Percentiles rank a stretch among this genome's conserved stretches.
phyloP scores from a whole-genome alignment of 2,888 invertebrate genomes.

The Papilio gigon region DNA sequence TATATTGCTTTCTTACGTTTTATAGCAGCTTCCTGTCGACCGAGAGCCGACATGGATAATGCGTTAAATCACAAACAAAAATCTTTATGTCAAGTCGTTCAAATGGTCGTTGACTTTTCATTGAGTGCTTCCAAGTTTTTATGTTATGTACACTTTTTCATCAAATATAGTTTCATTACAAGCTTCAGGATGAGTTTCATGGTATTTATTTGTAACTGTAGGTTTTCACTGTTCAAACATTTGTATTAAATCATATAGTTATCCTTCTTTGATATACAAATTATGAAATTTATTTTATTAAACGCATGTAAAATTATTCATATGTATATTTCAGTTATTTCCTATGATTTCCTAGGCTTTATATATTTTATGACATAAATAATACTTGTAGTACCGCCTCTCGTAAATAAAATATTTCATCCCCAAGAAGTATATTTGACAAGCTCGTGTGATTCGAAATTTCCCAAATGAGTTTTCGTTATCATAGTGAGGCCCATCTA shows the following conservation, averaged over 20 bases:
- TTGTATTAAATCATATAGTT: too few species aligned
- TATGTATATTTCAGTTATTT: too few species aligned
- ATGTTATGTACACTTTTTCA: too few species aligned
- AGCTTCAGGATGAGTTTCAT: too few species aligned
- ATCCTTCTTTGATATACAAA: too few species aligned
- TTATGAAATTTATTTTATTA: too few species aligned
- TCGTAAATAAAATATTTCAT: constrained; percentile 6
- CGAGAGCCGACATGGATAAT: constrained; percentile 11
- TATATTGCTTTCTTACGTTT: constrained; percentile 30
- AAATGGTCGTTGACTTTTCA: neutral
- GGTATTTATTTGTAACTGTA: too few species aligned
- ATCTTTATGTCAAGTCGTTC: constrained; percentile 2
- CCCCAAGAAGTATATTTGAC: constrained; percentile 12
- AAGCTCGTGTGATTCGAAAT: constrained; percentile 21
- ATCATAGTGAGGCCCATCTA: constrained; percentile 43
- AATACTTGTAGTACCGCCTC: neutral
- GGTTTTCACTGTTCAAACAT: too few species aligned
- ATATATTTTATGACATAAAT: too few species aligned
- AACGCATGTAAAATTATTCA: too few species aligned
- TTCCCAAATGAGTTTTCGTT: constrained; percentile 40
- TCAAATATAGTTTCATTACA: too few species aligned
- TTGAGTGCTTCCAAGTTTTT: neutral
- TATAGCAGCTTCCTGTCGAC: constrained; percentile 1
- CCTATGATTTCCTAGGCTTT: too few species aligned
- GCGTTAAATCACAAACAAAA: constrained; percentile 4